A percentile compares a stretch with the other conserved stretches of the same genome.
Conservation (phyloP, 2,113 vertebrate species). For the Ptyas mucosa region DNA sequence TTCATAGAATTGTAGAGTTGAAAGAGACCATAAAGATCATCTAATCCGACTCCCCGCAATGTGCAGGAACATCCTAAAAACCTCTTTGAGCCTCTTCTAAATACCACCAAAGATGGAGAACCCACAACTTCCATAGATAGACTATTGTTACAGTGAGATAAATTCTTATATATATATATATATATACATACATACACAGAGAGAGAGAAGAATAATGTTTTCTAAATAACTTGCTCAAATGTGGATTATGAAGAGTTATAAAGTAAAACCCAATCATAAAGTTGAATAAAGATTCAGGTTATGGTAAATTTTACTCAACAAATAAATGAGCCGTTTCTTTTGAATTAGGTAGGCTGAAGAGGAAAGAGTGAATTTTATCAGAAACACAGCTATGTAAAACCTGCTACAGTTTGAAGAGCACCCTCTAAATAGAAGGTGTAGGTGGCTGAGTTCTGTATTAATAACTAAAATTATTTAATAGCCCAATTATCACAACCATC, state of each 20-base stretch:
- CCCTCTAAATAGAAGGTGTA: slow-evolving; percentile 18
- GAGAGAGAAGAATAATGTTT: background rate
- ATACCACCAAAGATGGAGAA: background rate
- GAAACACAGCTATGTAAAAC: background rate
- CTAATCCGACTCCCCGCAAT: background rate
- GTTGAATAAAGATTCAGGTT: background rate
- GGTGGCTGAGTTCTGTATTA: slow-evolving; percentile 10
- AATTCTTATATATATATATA: background rate
- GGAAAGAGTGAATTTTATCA: background rate
- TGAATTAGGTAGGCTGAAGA: background rate
- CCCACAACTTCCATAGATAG: background rate
- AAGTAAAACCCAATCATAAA: background rate
- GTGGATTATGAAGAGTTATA: background rate
- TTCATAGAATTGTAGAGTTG: background rate
- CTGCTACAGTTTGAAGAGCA: background rate
- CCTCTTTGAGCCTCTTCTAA: background rate
- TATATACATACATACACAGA: background rate
- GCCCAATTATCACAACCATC: background rate
- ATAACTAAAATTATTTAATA: slow-evolving; percentile 17
- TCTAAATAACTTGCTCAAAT: background rate
- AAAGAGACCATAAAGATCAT: background rate
- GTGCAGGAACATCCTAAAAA: background rate
- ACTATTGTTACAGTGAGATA: background rate
- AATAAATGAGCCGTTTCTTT: background rate
- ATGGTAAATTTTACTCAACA: background rate